phyloP scores from a whole-genome alignment of 2,113 vertebrate species.

The Synodontis membranacea region DNA sequence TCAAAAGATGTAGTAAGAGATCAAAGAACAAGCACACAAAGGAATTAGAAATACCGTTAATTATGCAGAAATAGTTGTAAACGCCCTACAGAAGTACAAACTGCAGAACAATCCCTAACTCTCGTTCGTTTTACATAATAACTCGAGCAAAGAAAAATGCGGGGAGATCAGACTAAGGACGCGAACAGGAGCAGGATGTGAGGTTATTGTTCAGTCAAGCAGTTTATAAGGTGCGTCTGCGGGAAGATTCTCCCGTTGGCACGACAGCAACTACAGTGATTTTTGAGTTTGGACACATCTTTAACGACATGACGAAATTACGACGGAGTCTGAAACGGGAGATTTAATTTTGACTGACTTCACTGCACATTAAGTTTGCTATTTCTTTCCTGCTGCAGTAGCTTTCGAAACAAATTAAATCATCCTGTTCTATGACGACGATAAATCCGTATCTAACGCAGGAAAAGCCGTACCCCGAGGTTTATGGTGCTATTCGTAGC shows the following conservation, averaged over 20 bases:
- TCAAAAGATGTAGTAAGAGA: constrained; percentile 55
- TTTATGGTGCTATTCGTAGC: neutral
- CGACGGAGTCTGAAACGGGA: constrained; percentile 68
- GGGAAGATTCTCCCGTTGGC: constrained; percentile 25
- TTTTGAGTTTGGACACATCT: constrained; percentile 20
- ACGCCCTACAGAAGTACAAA: constrained; percentile 64
- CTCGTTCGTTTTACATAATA: constrained; percentile 57
- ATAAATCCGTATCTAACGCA: neutral
- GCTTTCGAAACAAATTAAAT: too few species aligned
- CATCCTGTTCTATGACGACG: neutral
- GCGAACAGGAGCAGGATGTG: constrained; percentile 65
- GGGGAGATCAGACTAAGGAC: constrained; percentile 65
- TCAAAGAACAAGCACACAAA: constrained; percentile 58
- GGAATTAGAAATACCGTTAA: constrained; percentile 64
- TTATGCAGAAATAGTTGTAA: constrained; percentile 65
- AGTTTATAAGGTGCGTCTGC: constrained; percentile 34
- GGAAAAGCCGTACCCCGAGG: neutral
- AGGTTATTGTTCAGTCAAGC: constrained; percentile 51
- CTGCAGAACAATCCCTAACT: constrained; percentile 63
- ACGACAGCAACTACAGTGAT: constrained; percentile 4
- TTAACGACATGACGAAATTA: constrained; percentile 6
- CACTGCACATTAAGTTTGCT: too few species aligned
- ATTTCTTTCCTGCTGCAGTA: too few species aligned
- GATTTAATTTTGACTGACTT: constrained; percentile 67
- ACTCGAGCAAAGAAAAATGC: constrained; percentile 59